Evolutionary conservation across 2,113 vertebrate genomes (phyloP).

Genomic region (Leucopsar rothschildi): DNA sequence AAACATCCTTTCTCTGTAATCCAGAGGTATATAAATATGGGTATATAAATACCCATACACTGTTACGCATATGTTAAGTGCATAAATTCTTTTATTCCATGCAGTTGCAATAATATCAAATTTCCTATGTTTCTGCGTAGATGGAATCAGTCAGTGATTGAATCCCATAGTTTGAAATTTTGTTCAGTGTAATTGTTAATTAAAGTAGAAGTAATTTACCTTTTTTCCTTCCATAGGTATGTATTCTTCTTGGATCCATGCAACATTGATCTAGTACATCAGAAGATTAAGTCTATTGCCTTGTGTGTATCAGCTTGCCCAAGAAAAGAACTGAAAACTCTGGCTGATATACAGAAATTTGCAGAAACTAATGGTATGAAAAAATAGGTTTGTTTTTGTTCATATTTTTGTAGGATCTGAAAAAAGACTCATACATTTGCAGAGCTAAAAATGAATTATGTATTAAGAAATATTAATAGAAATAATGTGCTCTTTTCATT

Average conservation of each 20-base stretch:
- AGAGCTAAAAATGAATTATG: not conserved
- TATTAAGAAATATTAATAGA: not conserved
- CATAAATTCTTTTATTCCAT: not conserved
- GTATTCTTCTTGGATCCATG: constrained; percentile 98
- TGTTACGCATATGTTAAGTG: not conserved
- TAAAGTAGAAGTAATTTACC: constrained; percentile 15
- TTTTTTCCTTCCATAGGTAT: constrained; percentile 75
- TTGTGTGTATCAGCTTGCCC: constrained; percentile 93
- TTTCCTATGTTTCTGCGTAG: not conserved
- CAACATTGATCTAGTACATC: constrained; percentile 89
- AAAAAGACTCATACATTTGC: not conserved
- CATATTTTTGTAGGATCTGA: not conserved
- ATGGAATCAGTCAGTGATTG: not conserved
- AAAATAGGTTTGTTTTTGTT: not conserved
- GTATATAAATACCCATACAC: not conserved
- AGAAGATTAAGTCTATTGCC: constrained; percentile 91
- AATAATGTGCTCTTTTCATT: not conserved
- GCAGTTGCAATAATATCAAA: not conserved
- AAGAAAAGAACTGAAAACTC: constrained; percentile 81
- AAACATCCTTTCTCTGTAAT: not conserved
- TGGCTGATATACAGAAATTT: constrained; percentile 89
- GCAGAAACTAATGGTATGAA: constrained; percentile 90
- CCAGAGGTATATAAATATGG: not conserved
- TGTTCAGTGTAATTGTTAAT: not conserved
- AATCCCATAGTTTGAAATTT: not conserved